Evolutionary conservation across 2,113 vertebrate species (phyloP).

Genomic region (Ploceus nigricollis): DNA sequence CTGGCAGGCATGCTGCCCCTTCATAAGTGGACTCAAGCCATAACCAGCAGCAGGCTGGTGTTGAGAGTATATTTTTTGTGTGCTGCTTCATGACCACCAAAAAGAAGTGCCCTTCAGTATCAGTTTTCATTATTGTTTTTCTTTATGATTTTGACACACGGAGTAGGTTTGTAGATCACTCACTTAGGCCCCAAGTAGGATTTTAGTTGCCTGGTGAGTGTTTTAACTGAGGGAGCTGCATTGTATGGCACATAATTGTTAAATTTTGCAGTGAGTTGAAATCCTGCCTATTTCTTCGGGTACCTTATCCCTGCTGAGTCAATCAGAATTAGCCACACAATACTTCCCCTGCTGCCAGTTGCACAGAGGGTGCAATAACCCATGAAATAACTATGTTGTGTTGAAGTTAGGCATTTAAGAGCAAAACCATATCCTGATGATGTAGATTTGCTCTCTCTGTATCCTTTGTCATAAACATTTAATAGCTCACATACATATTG

Average conservation of each 20-base stretch:
- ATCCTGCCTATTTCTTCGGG: background rate
- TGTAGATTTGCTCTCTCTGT: background rate
- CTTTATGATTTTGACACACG: rapidly evolving
- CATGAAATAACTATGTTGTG: background rate
- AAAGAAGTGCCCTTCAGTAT: background rate
- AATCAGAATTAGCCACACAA: background rate
- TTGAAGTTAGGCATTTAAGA: background rate
- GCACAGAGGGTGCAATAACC: background rate
- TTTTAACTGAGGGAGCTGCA: background rate
- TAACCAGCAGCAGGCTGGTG: background rate
- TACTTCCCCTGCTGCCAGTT: background rate
- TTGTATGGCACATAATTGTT: background rate
- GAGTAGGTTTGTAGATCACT: background rate
- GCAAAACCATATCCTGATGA: background rate
- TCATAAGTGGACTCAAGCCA: background rate
- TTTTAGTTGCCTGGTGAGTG: background rate
- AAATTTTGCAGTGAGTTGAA: background rate
- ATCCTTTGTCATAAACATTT: background rate
- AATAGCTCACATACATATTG: background rate
- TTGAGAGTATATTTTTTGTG: background rate
- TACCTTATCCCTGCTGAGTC: background rate
- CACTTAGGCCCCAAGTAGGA: background rate
- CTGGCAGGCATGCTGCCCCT: background rate
- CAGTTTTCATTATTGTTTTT: background rate
- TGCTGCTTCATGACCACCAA: background rate